phyloP scores from a whole-genome alignment of 2,113 vertebrate species.

The Atractosteus spatula region DNA sequence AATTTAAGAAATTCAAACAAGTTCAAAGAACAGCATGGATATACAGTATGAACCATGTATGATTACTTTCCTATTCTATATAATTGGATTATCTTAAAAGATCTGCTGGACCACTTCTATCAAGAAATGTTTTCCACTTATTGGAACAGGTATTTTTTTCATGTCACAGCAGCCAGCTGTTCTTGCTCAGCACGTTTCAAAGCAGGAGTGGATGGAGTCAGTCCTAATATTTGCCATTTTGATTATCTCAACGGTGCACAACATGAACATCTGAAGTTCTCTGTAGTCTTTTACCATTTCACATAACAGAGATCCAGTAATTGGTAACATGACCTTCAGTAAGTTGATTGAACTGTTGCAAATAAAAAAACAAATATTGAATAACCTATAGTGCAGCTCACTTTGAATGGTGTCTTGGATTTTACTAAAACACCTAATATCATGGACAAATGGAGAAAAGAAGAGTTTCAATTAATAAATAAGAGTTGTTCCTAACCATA shows the following conservation, averaged over 20 bases:
- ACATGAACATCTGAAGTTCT: background rate
- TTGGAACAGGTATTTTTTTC: too few species aligned
- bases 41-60: too few species aligned
- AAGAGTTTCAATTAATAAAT: background rate
- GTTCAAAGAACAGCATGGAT: too few species aligned
- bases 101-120: too few species aligned
- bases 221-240: background rate
- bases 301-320: slow-evolving; percentile 26
- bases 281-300: slow-evolving; percentile 23
- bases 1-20: too few species aligned
- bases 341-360: slow-evolving; percentile 34
- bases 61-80: too few species aligned
- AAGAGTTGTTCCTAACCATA: background rate
- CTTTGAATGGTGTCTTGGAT: slow-evolving; percentile 19
- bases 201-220: too few species aligned
- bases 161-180: too few species aligned
- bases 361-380: slow-evolving; percentile 29
- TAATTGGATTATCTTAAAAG: too few species aligned
- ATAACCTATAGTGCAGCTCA: slow-evolving; percentile 12
- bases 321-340: slow-evolving; percentile 31
- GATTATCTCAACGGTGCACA: background rate
- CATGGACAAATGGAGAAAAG: background rate
- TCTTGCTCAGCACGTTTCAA: too few species aligned
- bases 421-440: slow-evolving; percentile 30
- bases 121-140: too few species aligned